Percentiles rank a stretch among this genome's conserved stretches.
phyloP scores from a whole-genome alignment of 2,888 invertebrate species.

The Pharmacophagus antenor region DNA sequence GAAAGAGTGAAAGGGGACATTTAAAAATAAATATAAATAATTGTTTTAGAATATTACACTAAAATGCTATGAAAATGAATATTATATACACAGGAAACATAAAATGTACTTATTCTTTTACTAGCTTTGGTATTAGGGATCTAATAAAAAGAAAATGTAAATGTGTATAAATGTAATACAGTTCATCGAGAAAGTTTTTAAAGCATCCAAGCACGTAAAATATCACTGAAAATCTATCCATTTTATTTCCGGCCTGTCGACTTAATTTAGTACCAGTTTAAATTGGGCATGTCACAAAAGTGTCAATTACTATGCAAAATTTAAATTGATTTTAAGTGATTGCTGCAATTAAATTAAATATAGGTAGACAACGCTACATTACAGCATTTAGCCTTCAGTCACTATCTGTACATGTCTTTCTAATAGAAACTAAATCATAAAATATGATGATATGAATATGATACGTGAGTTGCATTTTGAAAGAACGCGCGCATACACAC shows the following conservation, averaged over 20 bases:
- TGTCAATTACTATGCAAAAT: conserved; percentile 23
- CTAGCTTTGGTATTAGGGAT: too few relatives aligned
- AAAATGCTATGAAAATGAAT: too few relatives aligned
- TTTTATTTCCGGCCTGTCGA: conserved; percentile 14
- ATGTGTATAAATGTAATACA: neutral
- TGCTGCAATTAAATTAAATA: conserved; percentile 23
- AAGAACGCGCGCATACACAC: neutral
- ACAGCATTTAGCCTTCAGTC: conserved; percentile 16
- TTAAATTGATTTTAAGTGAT: conserved; percentile 27
- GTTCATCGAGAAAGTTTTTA: neutral
- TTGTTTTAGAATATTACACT: too few relatives aligned
- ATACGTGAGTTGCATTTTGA: neutral
- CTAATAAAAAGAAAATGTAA: neutral
- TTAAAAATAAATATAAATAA: too few relatives aligned
- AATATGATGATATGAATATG: neutral
- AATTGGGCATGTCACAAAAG: conserved; percentile 27
- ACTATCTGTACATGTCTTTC: conserved; percentile 5
- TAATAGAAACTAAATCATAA: neutral
- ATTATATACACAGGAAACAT: too few relatives aligned
- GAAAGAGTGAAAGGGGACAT: too few relatives aligned
- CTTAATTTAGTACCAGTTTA: conserved; percentile 14
- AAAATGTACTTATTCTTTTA: too few relatives aligned
- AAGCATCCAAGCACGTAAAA: neutral
- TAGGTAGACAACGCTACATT: conserved; percentile 6
- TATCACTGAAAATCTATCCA: neutral